Conservation (phyloP, 2,888 invertebrate genomes). For the Pristionchus entomophagus region DNA sequence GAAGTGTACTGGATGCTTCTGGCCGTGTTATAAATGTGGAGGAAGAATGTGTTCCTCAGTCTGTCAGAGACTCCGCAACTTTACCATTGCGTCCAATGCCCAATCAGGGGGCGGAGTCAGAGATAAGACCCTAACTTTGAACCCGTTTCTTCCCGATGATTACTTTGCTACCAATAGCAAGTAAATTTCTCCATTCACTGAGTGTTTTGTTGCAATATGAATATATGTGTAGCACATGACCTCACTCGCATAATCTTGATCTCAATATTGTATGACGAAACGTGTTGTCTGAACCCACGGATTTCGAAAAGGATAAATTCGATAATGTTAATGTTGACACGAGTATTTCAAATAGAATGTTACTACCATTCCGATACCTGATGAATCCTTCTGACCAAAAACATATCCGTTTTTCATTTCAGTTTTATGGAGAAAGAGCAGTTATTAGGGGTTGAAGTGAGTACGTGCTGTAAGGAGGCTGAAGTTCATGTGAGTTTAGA, state of each 20-base stretch:
- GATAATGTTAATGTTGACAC: too few relatives aligned
- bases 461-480: background rate
- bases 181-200: too few relatives aligned
- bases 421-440: background rate
- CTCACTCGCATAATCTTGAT: too few relatives aligned
- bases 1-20: background rate
- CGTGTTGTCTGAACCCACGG: too few relatives aligned
- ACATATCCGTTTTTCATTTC: background rate
- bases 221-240: too few relatives aligned
- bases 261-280: too few relatives aligned
- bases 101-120: background rate
- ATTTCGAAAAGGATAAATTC: too few relatives aligned
- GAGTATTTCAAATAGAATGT: too few relatives aligned
- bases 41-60: background rate
- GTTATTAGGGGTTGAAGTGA: background rate
- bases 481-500: slow-evolving; percentile 5
- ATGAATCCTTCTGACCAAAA: too few relatives aligned
- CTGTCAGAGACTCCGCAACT: background rate
- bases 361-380: too few relatives aligned
- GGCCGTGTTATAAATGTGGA: background rate
- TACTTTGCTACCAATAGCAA: background rate
- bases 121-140: background rate
- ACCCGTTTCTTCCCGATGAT: too few relatives aligned
- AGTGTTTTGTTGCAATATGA: too few relatives aligned
- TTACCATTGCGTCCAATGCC: background rate